Conservation (phyloP, 2,113 vertebrate species). For the Phoxinus phoxinus region DNA sequence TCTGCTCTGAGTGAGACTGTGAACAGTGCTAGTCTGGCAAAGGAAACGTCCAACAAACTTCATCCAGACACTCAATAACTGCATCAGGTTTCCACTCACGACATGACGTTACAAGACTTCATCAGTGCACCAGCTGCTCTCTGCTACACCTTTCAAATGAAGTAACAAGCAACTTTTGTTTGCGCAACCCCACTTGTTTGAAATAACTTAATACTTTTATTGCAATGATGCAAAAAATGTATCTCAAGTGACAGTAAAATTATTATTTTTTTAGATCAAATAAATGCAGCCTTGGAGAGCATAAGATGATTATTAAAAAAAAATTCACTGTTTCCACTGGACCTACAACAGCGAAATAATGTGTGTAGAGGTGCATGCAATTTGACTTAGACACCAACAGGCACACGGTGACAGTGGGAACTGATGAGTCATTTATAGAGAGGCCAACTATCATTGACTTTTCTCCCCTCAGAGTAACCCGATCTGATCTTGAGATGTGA, state of each 20-base stretch:
- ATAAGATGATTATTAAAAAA: background rate
- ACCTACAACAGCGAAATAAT: background rate
- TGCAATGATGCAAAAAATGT: background rate
- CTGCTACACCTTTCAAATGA: constrained; percentile 12
- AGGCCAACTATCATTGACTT: background rate
- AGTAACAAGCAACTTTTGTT: background rate
- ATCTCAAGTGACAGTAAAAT: background rate
- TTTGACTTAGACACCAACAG: background rate
- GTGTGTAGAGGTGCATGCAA: background rate
- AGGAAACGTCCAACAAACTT: constrained; percentile 11
- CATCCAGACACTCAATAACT: background rate
- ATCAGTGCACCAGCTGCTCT: constrained; percentile 3
- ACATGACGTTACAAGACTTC: constrained; percentile 4
- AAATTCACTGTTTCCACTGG: background rate
- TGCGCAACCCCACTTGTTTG: background rate
- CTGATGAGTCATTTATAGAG: constrained; percentile 28
- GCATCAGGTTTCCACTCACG: background rate
- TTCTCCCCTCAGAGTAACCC: background rate
- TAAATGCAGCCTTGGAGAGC: background rate
- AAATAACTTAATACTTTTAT: background rate
- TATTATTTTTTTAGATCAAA: background rate
- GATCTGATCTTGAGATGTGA: constrained; percentile 24
- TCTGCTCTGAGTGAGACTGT: constrained; percentile 30
- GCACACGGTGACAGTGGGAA: background rate
- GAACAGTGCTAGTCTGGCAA: constrained; percentile 24